phyloP scores from a whole-genome alignment of 2,797 vertebrate genomes.

The Schizopygopsis malacanthus region DNA sequence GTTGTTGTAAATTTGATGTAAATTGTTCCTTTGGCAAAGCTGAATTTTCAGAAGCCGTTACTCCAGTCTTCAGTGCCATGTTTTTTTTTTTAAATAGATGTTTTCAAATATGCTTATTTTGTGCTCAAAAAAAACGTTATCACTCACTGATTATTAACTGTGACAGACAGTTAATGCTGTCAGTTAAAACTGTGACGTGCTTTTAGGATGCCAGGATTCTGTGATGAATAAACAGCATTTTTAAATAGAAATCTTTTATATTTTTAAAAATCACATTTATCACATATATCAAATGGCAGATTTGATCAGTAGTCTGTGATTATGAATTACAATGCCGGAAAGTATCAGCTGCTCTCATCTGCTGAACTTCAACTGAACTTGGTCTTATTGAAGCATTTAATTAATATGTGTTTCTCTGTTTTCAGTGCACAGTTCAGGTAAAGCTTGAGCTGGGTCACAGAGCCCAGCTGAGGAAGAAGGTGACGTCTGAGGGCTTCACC shows the following conservation, averaged over 20 bases:
- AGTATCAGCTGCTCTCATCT: not conserved
- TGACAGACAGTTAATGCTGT: not conserved
- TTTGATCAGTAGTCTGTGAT: not conserved
- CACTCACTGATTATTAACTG: not conserved
- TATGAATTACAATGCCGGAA: not conserved
- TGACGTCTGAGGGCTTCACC: constrained; percentile 95
- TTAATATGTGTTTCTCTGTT: constrained; percentile 21
- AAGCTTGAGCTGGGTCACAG: constrained; percentile 98
- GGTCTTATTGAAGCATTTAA: not conserved
- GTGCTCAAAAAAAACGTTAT: not conserved
- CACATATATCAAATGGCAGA: not conserved
- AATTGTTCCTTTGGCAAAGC: not conserved
- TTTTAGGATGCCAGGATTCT: not conserved
- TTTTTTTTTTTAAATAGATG: not conserved
- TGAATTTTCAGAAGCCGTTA: not conserved
- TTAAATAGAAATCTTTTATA: not conserved
- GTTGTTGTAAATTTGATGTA: not conserved
- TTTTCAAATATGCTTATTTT: not conserved
- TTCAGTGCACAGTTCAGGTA: constrained; percentile 96
- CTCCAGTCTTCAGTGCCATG: not conserved
- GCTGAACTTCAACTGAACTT: not conserved
- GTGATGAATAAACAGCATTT: not conserved
- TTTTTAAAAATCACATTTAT: not conserved
- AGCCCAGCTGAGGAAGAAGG: constrained; percentile 95
- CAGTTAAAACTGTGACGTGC: not conserved